Evolutionary conservation across 2,113 vertebrate genomes (phyloP).

Genomic region (Sceloporus undulatus): DNA sequence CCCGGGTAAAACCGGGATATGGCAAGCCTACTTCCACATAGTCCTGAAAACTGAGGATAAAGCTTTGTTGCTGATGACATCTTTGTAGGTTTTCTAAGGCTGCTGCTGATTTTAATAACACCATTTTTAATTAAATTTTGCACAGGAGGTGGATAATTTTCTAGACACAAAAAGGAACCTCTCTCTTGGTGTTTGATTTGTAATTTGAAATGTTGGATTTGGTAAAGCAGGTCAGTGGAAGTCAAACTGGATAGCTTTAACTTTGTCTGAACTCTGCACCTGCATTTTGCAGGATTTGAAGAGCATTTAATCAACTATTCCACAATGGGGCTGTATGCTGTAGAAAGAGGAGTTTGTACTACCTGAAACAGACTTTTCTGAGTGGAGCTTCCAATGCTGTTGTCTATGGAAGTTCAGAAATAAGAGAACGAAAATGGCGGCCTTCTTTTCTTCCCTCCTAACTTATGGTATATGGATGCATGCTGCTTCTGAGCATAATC

Average conservation of each 20-base stretch:
- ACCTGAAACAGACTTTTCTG: background rate
- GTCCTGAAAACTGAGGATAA: background rate
- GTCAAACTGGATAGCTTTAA: no score
- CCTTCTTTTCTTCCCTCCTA: no score
- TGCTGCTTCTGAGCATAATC: no score
- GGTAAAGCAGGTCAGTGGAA: no score
- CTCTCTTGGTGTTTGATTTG: background rate
- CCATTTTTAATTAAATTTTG: background rate
- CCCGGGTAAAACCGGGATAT: no score
- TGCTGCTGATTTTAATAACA: background rate
- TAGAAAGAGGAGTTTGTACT: rapidly evolving
- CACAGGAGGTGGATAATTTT: background rate
- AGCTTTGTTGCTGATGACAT: background rate
- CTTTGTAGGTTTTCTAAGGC: rapidly evolving
- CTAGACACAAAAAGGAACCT: background rate
- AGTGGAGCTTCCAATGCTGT: background rate
- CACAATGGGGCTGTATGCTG: rapidly evolving
- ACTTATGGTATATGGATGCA: no score
- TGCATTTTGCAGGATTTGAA: no score
- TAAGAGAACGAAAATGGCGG: no score
- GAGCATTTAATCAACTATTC: no score
- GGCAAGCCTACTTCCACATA: no score
- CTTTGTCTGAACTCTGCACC: no score
- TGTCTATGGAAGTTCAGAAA: no score
- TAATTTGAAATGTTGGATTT: background rate